Base-by-base conservation (phyloP, 2,113 vertebrate genomes). In the Microtus pennsylvanicus region DNA sequence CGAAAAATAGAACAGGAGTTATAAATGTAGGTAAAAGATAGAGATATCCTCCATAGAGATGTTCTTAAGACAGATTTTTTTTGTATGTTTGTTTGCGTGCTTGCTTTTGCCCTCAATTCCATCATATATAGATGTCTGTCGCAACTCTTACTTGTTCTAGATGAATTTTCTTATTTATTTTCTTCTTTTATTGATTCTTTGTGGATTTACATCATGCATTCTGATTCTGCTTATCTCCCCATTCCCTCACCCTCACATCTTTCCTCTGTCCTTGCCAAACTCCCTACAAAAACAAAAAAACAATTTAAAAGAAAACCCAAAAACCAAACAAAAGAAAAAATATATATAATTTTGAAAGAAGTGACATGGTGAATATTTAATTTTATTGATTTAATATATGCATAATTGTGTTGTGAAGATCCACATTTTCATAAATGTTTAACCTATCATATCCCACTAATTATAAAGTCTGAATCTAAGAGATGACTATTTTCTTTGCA, bases 1-100 rank as follows among this genome's bases (percentile, higher is more conserved):
- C 2, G 0, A 83, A 1, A 80, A 21, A 21, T 50, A 5, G 7
- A 22, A 55, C 0, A 38, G 10, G 5, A 24, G 35, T 7, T 61
- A 6, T 13, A 82, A 35, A 7, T 82, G n/a, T 12, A 61, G 26
- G 26, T 38, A 58, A 30, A 58, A 21, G 28, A 52, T 4, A 82
- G 55, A 81, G 33, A 22, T 22, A 81, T 7, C 2, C 19, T 58
- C 83, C 50, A 4, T 35, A 33, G 4, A 50, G 11, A 45, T 35
- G 4, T 21, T 87, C 14, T 35, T 67, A 45, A 10, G 13, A 42
- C 0, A 85, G 7, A 2, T 61, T 61, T 55, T 55, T 55, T 19
- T 58, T 58, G 58, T 58, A 7, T 21, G 19, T 58, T 58, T 58
- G 55, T 30, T 85, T 63, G 7, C 45, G 33, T 69, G 7, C 8